These are phyloP conservation scores for Syrrhaptes paradoxus DNA, from an alignment of 2,113 vertebrate species.

Conservation along the genomic window DNA sequence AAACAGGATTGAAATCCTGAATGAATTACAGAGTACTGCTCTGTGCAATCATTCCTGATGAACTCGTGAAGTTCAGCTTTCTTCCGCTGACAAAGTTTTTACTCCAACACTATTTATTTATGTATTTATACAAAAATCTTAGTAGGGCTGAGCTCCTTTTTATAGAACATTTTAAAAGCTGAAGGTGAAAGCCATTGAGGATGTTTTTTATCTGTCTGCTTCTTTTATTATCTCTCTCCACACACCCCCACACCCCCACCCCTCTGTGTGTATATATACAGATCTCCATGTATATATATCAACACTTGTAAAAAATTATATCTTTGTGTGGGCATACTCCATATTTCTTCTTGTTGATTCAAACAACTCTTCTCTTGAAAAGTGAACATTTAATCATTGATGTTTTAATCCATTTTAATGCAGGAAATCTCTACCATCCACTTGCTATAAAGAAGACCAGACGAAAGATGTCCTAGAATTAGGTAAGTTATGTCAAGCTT, in stretches of 20 bases:
- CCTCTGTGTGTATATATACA: too few relatives aligned
- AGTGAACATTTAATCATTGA: not conserved
- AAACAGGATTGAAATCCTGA: not conserved
- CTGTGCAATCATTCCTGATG: not conserved
- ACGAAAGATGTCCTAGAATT: slow-evolving; percentile 75
- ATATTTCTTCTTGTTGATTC: not conserved
- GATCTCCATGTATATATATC: not conserved
- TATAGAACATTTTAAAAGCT: not conserved
- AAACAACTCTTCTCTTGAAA: not conserved
- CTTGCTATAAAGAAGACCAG: slow-evolving; percentile 35
- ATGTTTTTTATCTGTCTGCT: not conserved
- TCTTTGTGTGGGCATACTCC: not conserved
- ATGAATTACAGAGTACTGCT: not conserved
- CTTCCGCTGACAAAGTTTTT: not conserved
- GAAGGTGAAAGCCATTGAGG: not conserved
- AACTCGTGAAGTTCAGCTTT: not conserved
- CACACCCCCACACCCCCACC: too few relatives aligned
- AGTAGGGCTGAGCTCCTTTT: not conserved
- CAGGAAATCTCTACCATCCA: slow-evolving; percentile 69
- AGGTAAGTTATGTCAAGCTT: slow-evolving; percentile 67
- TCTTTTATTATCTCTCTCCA: not conserved
- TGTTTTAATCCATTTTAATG: slow-evolving; percentile 5
- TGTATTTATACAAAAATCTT: not conserved
- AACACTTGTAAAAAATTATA: not conserved
- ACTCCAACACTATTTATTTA: not conserved